Evolutionary conservation across 2,888 invertebrate genomes (phyloP).

Genomic region (Trachelus troglodyta): DNA sequence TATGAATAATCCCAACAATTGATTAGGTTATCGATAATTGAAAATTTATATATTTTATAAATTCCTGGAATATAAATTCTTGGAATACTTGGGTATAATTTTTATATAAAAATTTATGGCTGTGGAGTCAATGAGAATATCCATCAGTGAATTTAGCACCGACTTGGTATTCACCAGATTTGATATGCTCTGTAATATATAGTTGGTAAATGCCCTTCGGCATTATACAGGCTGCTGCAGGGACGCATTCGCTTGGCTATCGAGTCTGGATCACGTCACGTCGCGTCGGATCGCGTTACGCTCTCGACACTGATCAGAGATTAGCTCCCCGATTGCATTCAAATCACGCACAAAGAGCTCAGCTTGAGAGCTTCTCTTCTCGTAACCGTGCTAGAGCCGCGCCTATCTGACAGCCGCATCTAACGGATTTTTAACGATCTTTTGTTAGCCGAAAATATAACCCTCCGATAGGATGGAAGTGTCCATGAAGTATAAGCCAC

Average conservation of each 20-base stretch:
- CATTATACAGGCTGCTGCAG: slow-evolving; percentile 29
- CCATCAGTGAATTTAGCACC: background rate
- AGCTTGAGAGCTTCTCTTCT: slow-evolving; percentile 45
- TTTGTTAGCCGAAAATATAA: slow-evolving; percentile 53
- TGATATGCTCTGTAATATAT: background rate
- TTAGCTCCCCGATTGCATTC: slow-evolving; percentile 64
- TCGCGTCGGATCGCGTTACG: slow-evolving; percentile 64
- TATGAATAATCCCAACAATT: background rate
- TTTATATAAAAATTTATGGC: background rate
- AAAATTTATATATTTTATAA: background rate
- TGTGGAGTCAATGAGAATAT: background rate
- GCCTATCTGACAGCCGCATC: slow-evolving; percentile 62
- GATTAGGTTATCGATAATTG: background rate
- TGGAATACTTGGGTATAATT: background rate
- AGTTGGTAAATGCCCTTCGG: slow-evolving; percentile 18
- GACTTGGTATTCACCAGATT: background rate
- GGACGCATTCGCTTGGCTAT: slow-evolving; percentile 52
- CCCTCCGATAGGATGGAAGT: slow-evolving; percentile 20
- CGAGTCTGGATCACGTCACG: slow-evolving; percentile 61
- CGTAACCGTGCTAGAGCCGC: slow-evolving; percentile 43
- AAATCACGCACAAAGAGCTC: slow-evolving; percentile 64
- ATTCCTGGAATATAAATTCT: no score
- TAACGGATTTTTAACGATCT: slow-evolving; percentile 65
- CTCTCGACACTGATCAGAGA: slow-evolving; percentile 65
- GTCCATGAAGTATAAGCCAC: slow-evolving; percentile 19